These are phyloP conservation scores for Cairina moschata DNA, from an alignment of 2,113 vertebrate genomes.

Conservation along the genomic window DNA sequence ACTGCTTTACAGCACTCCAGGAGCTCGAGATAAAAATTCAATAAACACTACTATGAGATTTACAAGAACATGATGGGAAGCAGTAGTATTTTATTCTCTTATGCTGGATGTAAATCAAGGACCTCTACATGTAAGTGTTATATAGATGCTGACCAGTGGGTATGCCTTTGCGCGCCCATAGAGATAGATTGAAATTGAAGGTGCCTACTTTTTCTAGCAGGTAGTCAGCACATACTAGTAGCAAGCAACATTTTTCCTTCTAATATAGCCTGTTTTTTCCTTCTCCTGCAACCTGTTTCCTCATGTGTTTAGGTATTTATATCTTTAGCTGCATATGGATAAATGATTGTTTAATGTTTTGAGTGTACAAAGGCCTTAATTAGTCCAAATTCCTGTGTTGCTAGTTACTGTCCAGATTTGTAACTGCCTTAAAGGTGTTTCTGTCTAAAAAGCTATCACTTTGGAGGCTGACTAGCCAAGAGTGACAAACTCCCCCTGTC, in stretches of 20 bases:
- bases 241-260: neutral
- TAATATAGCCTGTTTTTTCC: neutral
- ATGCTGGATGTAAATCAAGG: neutral
- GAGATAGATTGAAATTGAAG: neutral
- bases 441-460: neutral
- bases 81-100: neutral
- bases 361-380: neutral
- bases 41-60: neutral
- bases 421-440: neutral
- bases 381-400: neutral
- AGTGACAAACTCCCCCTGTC: neutral
- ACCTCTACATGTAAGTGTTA: neutral
- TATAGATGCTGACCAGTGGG: neutral
- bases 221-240: neutral
- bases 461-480: neutral
- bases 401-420: neutral
- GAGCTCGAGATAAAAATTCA: neutral
- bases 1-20: neutral
- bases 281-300: neutral
- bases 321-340: neutral
- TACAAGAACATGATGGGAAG: neutral
- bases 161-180: neutral
- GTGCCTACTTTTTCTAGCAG: neutral
- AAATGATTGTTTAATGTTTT: neutral
- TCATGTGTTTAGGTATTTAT: neutral